Conservation (phyloP, 2,888 invertebrate genomes). For the Chirona hameri region DNA sequence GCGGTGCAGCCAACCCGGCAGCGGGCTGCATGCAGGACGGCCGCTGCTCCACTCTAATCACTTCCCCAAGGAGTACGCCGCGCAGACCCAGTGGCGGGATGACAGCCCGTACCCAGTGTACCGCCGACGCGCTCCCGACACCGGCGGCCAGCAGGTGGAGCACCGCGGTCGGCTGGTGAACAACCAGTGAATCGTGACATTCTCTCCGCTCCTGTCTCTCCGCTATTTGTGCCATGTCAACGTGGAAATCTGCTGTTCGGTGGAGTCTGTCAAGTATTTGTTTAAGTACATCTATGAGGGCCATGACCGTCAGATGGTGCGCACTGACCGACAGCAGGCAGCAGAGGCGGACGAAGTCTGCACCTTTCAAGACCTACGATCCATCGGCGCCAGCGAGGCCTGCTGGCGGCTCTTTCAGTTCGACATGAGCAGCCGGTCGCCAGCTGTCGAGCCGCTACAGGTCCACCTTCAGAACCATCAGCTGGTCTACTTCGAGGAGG, state of each 20-base stretch:
- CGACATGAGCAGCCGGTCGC: neutral
- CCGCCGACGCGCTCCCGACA: neutral
- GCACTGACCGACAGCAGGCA: neutral
- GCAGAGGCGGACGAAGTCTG: neutral
- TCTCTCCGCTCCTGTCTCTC: neutral
- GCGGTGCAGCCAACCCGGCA: neutral
- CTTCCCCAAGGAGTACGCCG: neutral
- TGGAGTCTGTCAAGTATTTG: neutral
- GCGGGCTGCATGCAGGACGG: neutral
- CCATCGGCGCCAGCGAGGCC: neutral
- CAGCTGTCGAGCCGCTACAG: neutral
- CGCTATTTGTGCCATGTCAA: neutral
- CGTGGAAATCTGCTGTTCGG: neutral
- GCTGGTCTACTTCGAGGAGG: neutral
- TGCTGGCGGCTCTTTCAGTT: neutral
- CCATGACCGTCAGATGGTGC: neutral
- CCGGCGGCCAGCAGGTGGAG: neutral
- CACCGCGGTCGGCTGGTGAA: neutral
- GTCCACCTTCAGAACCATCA: neutral
- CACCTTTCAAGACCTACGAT: neutral
- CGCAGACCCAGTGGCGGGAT: neutral
- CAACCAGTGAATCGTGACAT: constrained; percentile 3
- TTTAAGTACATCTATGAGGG: neutral
- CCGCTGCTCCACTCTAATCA: neutral
- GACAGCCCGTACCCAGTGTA: neutral